Evolutionary conservation across 2,113 vertebrate genomes (phyloP), one percentile per base, ranked within the genome.

Genomic region (Coptodon rendalli): DNA sequence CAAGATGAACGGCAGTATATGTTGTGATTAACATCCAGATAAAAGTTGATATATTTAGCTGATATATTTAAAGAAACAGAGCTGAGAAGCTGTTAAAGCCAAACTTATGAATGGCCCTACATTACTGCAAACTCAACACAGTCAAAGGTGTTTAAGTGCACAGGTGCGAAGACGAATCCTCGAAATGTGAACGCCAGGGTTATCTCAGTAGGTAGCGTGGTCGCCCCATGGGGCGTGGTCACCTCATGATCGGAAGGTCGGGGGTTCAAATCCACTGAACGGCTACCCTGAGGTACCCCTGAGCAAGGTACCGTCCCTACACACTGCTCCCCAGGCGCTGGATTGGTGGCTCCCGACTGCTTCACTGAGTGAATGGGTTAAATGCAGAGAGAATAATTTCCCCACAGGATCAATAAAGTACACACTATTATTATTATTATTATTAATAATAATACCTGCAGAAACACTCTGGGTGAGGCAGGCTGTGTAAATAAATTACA

Each of bases 361-460:
- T 34, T 63, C 59, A 19, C 29, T 34, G 29, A 63, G 59, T 34
- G 59, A 63, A 63, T 2, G 29, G 29, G 16, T 63, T 34, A 63
- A 63, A 63, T 34, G 29, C 59, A 63, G 29, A 63, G 1, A 63
- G 9, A 34, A 19, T 63, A 31, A 63, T 34, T 63, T 34, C 29
- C 59, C 29, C 59, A 63, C 16, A 2, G 59, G 1, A 6, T 63
- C 16, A 63, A 63, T 59, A 59, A 6, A 59, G 13, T 59, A 31
- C 31, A 31, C 9, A 19, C 0, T 10, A 61, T 4, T 31, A 59
- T 5, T 14, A 56, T 13, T 13, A 27, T 3, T 29, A 40, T 1
- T 48, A 16, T 5, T 43, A 13, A 6, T 4, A 45, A 3, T 27
- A 27, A 29, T 11, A 17, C 2, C 0, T 27, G 24, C 14, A 76